A percentile compares a stretch with the other conserved stretches of the same genome.
Conservation (phyloP, 92 coral and sea anemone species). For the Siderastrea siderea region DNA sequence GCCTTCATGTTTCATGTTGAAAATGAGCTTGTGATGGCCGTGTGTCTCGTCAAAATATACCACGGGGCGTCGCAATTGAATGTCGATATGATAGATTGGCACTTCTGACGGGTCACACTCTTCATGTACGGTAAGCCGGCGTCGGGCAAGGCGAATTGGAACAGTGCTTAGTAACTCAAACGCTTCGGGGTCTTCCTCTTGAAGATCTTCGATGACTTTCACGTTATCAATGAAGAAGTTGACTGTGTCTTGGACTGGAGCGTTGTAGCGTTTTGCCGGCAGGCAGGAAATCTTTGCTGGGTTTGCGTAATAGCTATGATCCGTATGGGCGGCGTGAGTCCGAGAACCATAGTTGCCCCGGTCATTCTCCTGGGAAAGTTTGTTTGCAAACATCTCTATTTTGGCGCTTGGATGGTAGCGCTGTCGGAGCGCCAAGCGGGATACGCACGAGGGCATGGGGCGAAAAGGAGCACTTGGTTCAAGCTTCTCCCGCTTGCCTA, state of each 20-base stretch:
- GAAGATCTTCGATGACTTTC: too few relatives aligned
- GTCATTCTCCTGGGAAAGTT: neutral
- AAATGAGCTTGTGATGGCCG: neutral
- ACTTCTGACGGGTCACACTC: neutral
- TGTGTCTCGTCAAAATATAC: neutral
- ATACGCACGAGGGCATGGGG: too few relatives aligned
- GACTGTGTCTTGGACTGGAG: too few relatives aligned
- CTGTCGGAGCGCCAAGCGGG: too few relatives aligned
- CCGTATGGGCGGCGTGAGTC: neutral
- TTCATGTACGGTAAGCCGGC: slow-evolving; percentile 22
- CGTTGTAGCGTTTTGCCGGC: slow-evolving; percentile 7
- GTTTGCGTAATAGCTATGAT: neutral
- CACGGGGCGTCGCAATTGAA: neutral
- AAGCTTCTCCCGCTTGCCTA: too few relatives aligned
- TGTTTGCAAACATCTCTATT: neutral
- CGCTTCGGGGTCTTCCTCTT: slow-evolving; percentile 14
- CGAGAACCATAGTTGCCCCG: neutral
- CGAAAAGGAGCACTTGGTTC: too few relatives aligned
- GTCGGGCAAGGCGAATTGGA: slow-evolving; percentile 15
- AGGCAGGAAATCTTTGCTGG: neutral
- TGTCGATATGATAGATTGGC: neutral
- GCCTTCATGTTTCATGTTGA: neutral
- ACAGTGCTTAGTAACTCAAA: slow-evolving; percentile 20
- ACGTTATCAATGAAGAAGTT: too few relatives aligned
- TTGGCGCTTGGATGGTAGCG: neutral